A percentile compares a stretch with the other conserved stretches of the same genome.
Evolutionary conservation across 2,888 invertebrate genomes (phyloP).

Genomic region (Trichopria drosophilae): DNA sequence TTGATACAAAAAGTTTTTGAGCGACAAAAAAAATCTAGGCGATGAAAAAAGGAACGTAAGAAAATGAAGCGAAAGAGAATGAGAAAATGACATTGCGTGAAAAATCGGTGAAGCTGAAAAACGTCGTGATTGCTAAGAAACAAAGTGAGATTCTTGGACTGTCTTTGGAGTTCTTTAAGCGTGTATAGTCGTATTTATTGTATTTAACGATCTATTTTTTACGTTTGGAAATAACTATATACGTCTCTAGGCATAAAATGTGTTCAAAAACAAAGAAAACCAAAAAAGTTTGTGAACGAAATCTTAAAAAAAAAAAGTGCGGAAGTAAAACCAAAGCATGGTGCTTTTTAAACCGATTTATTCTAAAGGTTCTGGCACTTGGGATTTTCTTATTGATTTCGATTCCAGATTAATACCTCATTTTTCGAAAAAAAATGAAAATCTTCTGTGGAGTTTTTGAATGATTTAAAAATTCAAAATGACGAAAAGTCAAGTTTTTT

Average conservation of each 20-base stretch:
- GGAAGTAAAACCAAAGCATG: too few relatives aligned
- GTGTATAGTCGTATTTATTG: slow-evolving; percentile 38
- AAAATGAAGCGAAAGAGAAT: slow-evolving; percentile 31
- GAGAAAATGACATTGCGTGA: slow-evolving; percentile 36
- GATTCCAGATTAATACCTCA: too few relatives aligned
- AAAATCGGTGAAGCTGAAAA: slow-evolving; percentile 34
- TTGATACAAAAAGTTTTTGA: slow-evolving; percentile 57
- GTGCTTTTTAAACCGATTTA: too few relatives aligned
- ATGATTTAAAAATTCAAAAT: too few relatives aligned
- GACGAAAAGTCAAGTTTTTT: too few relatives aligned
- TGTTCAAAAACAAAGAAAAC: slow-evolving; percentile 54
- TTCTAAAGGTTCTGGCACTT: too few relatives aligned
- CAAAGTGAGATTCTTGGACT: slow-evolving; percentile 46
- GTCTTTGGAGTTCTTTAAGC: slow-evolving; percentile 45
- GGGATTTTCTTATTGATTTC: too few relatives aligned
- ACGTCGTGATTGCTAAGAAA: slow-evolving; percentile 36
- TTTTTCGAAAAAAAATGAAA: too few relatives aligned
- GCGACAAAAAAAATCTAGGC: slow-evolving; percentile 45
- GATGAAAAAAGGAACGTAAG: slow-evolving; percentile 29
- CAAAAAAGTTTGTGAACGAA: slow-evolving; percentile 28
- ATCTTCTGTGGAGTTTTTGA: too few relatives aligned
- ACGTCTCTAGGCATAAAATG: slow-evolving; percentile 54
- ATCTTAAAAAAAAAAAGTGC: slow-evolving; percentile 33
- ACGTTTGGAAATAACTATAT: slow-evolving; percentile 39
- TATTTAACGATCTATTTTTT: slow-evolving; percentile 39